phyloP scores from a whole-genome alignment of 2,797 vertebrate genomes.

The Hippopotamyrus pictus region DNA sequence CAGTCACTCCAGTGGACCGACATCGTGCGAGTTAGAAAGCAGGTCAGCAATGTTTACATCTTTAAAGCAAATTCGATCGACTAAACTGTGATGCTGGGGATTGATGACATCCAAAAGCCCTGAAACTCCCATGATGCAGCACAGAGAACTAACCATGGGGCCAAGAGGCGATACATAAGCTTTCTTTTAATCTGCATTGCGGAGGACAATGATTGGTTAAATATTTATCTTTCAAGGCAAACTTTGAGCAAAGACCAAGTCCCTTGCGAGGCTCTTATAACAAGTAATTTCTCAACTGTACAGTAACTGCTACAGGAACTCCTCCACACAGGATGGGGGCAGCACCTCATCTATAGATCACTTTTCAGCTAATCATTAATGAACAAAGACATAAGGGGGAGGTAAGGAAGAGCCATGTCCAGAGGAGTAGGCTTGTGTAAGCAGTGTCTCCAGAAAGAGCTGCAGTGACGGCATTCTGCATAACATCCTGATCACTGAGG shows the following conservation, averaged over 20 bases:
- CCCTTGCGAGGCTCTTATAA: neutral
- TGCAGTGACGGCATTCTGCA: neutral
- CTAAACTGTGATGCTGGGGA: neutral
- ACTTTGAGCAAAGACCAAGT: neutral
- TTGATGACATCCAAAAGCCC: neutral
- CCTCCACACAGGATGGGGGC: neutral
- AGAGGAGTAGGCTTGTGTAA: neutral
- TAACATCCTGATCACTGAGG: neutral
- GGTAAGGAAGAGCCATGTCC: neutral
- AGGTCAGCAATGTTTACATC: neutral
- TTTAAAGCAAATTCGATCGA: neutral
- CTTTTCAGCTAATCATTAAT: neutral
- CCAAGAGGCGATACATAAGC: neutral
- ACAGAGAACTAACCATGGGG: neutral
- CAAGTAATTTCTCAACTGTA: neutral
- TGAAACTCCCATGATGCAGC: neutral
- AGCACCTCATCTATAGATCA: neutral
- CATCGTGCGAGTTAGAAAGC: neutral
- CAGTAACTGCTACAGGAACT: neutral
- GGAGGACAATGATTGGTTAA: neutral
- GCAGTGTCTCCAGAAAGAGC: neutral
- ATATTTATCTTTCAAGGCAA: conserved; percentile 4
- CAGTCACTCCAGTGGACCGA: neutral
- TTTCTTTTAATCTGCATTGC: neutral
- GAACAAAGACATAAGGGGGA: neutral